Evolutionary conservation across 2,797 vertebrate species (phyloP).

Genomic region (Lithobates pipiens): DNA sequence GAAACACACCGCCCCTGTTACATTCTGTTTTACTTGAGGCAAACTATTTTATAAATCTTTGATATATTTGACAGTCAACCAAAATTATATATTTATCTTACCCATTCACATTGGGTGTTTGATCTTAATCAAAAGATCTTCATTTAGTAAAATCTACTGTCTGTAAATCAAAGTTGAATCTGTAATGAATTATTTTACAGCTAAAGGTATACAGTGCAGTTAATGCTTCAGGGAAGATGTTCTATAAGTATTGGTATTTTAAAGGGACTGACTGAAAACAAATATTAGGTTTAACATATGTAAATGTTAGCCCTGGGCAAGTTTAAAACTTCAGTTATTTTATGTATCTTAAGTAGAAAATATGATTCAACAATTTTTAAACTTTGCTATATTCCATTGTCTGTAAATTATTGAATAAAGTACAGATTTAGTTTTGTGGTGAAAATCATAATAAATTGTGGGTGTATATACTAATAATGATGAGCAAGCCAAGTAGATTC

Average conservation of each 20-base stretch:
- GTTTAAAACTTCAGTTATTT: background rate
- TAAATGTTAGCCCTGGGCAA: background rate
- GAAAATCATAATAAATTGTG: too few species aligned
- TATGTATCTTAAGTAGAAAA: too few species aligned
- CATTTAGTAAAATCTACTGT: constrained; percentile 9
- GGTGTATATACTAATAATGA: too few species aligned
- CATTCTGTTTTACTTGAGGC: constrained; percentile 16
- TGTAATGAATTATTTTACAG: background rate
- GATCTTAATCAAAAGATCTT: background rate
- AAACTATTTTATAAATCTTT: constrained; percentile 34
- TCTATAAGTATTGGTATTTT: background rate
- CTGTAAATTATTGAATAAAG: too few species aligned
- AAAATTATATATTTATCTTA: constrained; percentile 12
- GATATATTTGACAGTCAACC: constrained; percentile 12
- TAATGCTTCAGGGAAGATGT: background rate
- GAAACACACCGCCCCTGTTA: background rate
- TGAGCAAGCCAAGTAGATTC: too few species aligned
- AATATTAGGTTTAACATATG: background rate
- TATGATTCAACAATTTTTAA: too few species aligned
- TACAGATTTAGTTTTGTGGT: too few species aligned
- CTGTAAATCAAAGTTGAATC: background rate
- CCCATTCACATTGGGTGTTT: background rate
- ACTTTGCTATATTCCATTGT: too few species aligned
- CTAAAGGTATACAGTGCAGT: background rate
- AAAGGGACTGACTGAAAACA: background rate